phyloP scores from a whole-genome alignment of 2,888 invertebrate genomes.

The Drosophila bunnanda region DNA sequence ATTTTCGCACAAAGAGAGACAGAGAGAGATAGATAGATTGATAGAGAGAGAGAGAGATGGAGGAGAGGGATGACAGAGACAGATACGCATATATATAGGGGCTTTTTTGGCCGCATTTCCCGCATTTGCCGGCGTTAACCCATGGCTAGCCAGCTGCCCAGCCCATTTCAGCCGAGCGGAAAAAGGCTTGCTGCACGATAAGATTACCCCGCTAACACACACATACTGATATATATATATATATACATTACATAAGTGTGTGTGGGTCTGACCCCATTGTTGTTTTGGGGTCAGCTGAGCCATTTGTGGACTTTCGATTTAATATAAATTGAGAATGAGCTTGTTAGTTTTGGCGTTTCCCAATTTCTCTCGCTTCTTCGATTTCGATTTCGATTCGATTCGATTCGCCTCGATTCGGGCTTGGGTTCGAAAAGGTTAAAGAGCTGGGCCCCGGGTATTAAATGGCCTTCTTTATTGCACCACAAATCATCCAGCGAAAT shows the following conservation, averaged over 20 bases:
- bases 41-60: background rate
- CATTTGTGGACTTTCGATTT: slow-evolving; percentile 65
- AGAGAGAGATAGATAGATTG: slow-evolving; percentile 1
- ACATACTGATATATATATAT: background rate
- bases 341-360: slow-evolving; percentile 65
- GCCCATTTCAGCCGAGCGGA: slow-evolving; percentile 55
- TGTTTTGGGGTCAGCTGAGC: slow-evolving; percentile 48
- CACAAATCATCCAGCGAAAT: slow-evolving; percentile 66
- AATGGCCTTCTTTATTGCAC: slow-evolving; percentile 69
- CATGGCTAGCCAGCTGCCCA: slow-evolving; percentile 20
- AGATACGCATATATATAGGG: slow-evolving; percentile 11
- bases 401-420: slow-evolving; percentile 12
- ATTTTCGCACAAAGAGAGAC: slow-evolving; percentile 2
- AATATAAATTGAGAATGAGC: slow-evolving; percentile 77
- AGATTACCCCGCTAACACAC: slow-evolving; percentile 49
- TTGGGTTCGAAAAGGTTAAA: slow-evolving; percentile 42
- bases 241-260: slow-evolving; percentile 1
- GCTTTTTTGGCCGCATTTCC: slow-evolving; percentile 4
- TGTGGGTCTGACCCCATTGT: slow-evolving; percentile 38
- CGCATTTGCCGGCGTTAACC: slow-evolving; percentile 44
- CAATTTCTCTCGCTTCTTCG: slow-evolving; percentile 34
- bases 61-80: slow-evolving; percentile 8
- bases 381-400: slow-evolving; percentile 10
- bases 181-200: slow-evolving; percentile 75
- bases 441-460: slow-evolving; percentile 46